phyloP scores from a whole-genome alignment of 2,888 invertebrate species.

The Athripsodes cinereus region DNA sequence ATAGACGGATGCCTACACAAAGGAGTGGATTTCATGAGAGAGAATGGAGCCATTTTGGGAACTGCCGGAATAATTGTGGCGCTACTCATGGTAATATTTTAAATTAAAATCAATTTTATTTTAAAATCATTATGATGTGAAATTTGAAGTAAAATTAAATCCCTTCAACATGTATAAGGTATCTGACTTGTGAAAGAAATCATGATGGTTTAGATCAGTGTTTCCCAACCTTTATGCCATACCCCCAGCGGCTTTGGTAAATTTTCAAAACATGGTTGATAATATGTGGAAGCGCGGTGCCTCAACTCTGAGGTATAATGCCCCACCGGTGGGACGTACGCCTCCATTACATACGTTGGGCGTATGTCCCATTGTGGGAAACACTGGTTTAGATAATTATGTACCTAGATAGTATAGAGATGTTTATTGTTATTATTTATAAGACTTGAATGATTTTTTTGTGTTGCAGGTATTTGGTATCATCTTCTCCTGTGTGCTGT shows the following conservation, averaged over 20 bases:
- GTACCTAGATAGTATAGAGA: not conserved
- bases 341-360: not conserved
- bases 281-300: too few species aligned
- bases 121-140: too few species aligned
- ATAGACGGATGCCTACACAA: slow-evolving; percentile 70
- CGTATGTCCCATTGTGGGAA: not conserved
- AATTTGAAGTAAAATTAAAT: too few species aligned
- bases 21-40: slow-evolving; percentile 64
- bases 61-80: slow-evolving; percentile 77
- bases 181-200: too few species aligned
- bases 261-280: too few species aligned
- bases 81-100: slow-evolving; percentile 82
- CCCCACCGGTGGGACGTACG: too few species aligned
- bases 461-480: slow-evolving; percentile 74
- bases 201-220: too few species aligned
- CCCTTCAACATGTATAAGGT: too few species aligned
- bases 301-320: too few species aligned
- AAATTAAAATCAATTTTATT: too few species aligned
- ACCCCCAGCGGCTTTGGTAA: too few species aligned
- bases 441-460: slow-evolving; percentile 1
- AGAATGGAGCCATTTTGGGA: slow-evolving; percentile 75
- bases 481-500: slow-evolving; percentile 77
- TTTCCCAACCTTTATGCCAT: too few species aligned
- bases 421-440: not conserved
- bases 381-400: not conserved